Evolutionary conservation across 2,797 vertebrate genomes (phyloP).

Genomic region (Catharus ustulatus): DNA sequence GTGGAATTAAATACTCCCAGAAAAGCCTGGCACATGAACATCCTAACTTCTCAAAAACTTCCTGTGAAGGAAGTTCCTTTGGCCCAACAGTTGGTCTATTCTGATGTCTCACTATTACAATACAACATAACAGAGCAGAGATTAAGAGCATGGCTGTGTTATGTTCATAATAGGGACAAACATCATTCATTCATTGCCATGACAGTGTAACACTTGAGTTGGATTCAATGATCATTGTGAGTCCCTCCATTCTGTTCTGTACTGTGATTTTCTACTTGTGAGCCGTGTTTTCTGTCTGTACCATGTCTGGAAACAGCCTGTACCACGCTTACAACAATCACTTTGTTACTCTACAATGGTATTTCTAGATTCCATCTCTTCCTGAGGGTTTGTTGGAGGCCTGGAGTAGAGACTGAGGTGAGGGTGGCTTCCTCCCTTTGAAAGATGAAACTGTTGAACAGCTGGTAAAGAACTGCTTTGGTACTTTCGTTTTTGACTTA

Average conservation of each 20-base stretch:
- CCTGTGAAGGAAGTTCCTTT: neutral
- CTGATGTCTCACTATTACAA: neutral
- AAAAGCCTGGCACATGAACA: neutral
- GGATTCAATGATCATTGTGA: rapidly evolving
- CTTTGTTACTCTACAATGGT: neutral
- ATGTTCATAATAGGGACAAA: neutral
- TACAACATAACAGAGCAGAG: neutral
- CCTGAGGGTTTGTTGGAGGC: neutral
- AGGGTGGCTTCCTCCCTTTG: neutral
- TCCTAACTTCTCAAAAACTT: neutral
- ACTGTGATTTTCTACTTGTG: neutral
- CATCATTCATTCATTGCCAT: neutral
- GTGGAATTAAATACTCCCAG: neutral
- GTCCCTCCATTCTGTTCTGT: neutral
- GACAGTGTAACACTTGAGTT: neutral
- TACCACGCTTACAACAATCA: rapidly evolving
- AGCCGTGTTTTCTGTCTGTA: neutral
- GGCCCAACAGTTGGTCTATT: neutral
- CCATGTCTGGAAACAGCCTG: neutral
- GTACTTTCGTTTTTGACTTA: neutral
- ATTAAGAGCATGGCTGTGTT: neutral
- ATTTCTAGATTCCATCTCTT: neutral
- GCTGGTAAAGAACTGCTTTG: neutral
- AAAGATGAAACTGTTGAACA: neutral
- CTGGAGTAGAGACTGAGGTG: neutral